A percentile compares a stretch with the other conserved stretches of the same genome.
These are phyloP conservation scores for Chiloscyllium plagiosum DNA, from an alignment of 2,113 vertebrate species.

Conservation along the genomic window DNA sequence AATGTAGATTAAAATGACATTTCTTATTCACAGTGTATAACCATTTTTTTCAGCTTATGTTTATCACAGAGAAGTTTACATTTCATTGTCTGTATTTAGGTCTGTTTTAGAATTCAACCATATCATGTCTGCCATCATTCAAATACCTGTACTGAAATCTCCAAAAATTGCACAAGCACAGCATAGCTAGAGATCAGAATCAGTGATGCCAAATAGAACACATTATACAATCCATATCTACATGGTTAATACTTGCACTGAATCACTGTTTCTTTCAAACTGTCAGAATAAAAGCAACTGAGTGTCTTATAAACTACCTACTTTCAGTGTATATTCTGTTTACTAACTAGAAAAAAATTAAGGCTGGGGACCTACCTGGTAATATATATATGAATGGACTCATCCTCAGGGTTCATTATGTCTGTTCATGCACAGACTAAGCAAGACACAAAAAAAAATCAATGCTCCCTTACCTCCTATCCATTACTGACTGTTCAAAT, in stretches of 20 bases:
- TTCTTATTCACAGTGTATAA: not conserved
- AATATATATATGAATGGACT: no score
- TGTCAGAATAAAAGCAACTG: not conserved
- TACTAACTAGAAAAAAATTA: not conserved
- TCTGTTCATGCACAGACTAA: no score
- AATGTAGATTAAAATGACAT: not conserved
- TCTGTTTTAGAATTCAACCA: not conserved
- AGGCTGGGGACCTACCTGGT: no score
- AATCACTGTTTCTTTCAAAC: slow-evolving; percentile 8
- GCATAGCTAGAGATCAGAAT: not conserved
- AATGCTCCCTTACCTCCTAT: no score
- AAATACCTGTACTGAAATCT: not conserved
- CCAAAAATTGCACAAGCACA: not conserved
- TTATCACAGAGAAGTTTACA: not conserved
- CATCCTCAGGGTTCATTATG: no score
- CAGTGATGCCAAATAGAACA: slow-evolving; percentile 1
- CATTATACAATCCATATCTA: not conserved
- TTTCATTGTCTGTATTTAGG: not conserved
- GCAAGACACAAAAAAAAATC: no score
- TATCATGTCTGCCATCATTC: not conserved
- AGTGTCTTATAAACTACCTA: not conserved
- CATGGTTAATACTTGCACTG: not conserved
- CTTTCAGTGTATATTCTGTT: not conserved
- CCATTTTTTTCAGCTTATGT: not conserved
- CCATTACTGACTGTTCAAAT: no score